Evolutionary conservation across 2,888 invertebrate genomes (phyloP).

Genomic region (Charanyca ferruginea): DNA sequence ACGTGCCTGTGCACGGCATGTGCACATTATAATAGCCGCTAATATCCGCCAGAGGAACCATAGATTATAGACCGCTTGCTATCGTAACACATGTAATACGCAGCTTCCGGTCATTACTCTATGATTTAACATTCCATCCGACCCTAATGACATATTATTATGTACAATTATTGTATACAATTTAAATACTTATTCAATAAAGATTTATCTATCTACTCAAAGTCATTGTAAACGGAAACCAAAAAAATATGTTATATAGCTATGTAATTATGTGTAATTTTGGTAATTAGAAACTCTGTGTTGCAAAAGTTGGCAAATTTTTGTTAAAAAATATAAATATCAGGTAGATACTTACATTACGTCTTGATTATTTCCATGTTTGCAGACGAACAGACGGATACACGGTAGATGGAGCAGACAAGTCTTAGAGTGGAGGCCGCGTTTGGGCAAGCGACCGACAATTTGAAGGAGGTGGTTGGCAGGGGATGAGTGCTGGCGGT

Average conservation of each 20-base stretch:
- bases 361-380: no score
- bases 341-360: background rate
- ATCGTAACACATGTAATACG: constrained; percentile 27
- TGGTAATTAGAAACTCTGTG: background rate
- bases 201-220: background rate
- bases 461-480: no score
- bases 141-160: background rate
- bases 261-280: constrained; percentile 11
- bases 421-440: no score
- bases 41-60: constrained; percentile 13
- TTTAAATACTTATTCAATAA: background rate
- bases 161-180: background rate
- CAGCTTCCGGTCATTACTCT: constrained; percentile 36
- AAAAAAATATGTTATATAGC: background rate
- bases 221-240: background rate
- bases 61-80: constrained; percentile 12
- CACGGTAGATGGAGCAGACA: no score
- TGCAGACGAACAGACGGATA: no score
- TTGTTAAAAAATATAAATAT: constrained; percentile 10
- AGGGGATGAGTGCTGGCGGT: no score
- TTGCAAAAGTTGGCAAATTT: background rate
- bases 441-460: no score
- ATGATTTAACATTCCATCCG: constrained; percentile 2
- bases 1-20: constrained; percentile 23
- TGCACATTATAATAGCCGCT: constrained; percentile 34